phyloP scores from a whole-genome alignment of 2,888 invertebrate species.

The Sylvicola cinctus region DNA sequence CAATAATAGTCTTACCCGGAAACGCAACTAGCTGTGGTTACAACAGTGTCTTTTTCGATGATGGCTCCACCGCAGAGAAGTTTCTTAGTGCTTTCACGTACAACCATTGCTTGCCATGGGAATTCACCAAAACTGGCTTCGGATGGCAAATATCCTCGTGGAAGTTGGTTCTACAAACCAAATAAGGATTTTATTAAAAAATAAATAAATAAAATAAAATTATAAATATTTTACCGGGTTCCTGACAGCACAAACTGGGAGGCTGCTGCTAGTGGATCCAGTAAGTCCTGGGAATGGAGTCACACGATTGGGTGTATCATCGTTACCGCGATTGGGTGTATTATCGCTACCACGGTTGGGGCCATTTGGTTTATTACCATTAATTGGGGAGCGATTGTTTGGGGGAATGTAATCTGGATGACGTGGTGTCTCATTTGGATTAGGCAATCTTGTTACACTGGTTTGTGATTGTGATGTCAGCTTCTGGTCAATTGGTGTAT shows the following conservation, averaged over 20 bases:
- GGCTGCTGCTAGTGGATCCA: constrained; percentile 5
- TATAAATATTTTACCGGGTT: constrained; percentile 11
- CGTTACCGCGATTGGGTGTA: no score
- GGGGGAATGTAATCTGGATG: no score
- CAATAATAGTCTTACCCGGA: constrained; percentile 34
- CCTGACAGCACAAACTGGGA: constrained; percentile 11
- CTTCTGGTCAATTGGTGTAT: no score
- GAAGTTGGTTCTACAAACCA: constrained; percentile 17
- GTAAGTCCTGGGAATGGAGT: constrained; percentile 8
- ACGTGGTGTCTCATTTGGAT: no score
- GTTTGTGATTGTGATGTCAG: no score
- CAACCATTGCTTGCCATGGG: constrained; percentile 72
- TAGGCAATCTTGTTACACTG: no score
- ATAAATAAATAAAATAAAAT: no score
- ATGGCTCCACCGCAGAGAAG: constrained; percentile 64
- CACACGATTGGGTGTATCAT: background rate
- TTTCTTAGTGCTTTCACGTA: constrained; percentile 46
- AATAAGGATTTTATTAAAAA: background rate
- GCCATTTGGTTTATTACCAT: no score
- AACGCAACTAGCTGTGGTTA: constrained; percentile 64
- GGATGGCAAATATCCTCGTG: constrained; percentile 26
- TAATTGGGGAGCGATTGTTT: no score
- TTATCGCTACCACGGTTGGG: no score
- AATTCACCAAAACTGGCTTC: constrained; percentile 62
- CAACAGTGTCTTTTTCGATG: constrained; percentile 46